phyloP scores from a whole-genome alignment of 2,113 vertebrate genomes.

The Romanogobio albipinnatus region DNA sequence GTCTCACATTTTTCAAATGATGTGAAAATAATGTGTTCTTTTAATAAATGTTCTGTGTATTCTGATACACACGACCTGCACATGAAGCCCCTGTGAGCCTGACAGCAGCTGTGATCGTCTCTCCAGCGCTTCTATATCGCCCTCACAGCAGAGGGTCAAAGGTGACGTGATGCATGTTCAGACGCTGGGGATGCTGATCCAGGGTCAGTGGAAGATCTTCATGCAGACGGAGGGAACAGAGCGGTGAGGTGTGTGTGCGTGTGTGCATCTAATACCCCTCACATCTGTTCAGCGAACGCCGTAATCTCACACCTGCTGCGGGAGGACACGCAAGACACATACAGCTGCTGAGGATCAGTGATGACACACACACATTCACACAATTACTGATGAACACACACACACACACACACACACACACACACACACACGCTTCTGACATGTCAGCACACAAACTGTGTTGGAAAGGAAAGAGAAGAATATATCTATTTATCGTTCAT shows the following conservation, averaged over 20 bases:
- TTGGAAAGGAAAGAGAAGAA: not conserved
- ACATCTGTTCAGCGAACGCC: constrained; percentile 67
- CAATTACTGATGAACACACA: not conserved
- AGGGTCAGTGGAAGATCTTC: constrained; percentile 10
- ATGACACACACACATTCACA: constrained; percentile 32
- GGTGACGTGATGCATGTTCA: not conserved
- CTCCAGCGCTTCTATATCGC: not conserved
- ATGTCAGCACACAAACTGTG: not conserved
- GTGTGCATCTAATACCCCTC: constrained; percentile 54
- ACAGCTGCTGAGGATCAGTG: constrained; percentile 22
- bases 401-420: constrained; percentile 20
- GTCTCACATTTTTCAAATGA: not conserved
- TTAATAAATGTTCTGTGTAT: not conserved
- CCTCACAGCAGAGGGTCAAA: not conserved
- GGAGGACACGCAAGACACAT: constrained; percentile 54
- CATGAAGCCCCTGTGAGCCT: not conserved
- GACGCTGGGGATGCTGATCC: not conserved
- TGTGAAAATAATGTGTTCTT: not conserved
- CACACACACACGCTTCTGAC: not conserved
- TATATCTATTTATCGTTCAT: not conserved
- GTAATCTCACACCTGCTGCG: constrained; percentile 74
- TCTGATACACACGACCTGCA: not conserved
- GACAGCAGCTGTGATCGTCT: not conserved
- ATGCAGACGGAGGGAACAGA: not conserved
- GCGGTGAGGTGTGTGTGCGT: not conserved